A percentile compares a stretch with the other conserved stretches of the same genome.
Conservation (phyloP, 2,113 vertebrate genomes). For the pig (Sus scrofa) region DNA sequence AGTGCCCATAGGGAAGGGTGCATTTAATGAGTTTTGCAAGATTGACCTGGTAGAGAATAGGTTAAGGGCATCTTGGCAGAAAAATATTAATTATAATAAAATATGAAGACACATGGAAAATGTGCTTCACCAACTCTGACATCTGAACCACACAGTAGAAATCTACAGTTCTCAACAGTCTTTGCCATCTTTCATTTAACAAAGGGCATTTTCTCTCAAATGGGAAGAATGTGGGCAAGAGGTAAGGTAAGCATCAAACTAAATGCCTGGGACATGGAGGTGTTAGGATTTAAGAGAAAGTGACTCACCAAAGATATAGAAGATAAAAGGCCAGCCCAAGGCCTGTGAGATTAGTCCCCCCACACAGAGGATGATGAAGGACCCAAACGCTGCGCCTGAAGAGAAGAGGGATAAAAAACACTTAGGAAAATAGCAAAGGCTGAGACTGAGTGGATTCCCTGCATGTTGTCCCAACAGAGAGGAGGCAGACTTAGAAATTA, state of each 20-base stretch:
- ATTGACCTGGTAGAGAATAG: neutral
- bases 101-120: neutral
- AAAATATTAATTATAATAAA: neutral
- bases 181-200: neutral
- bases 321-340: conserved; percentile 92
- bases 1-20: neutral
- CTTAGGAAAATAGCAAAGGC: neutral
- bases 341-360: conserved; percentile 89
- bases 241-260: neutral
- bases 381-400: conserved; percentile 88
- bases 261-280: neutral
- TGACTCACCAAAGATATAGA: conserved; percentile 92
- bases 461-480: neutral
- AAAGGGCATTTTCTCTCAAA: neutral
- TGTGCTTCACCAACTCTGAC: neutral
- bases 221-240: neutral
- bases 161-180: neutral
- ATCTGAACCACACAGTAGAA: neutral
- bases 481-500: neutral
- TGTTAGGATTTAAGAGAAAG: neutral
- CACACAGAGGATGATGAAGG: conserved; percentile 90
- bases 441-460: neutral
- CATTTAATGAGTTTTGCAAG: neutral
- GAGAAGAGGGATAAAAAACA: neutral
- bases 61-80: neutral